Evolutionary conservation across 2,797 vertebrate genomes (phyloP), one percentile per base, ranked within the genome.

Genomic region (Melanotaenia maccullochi): DNA sequence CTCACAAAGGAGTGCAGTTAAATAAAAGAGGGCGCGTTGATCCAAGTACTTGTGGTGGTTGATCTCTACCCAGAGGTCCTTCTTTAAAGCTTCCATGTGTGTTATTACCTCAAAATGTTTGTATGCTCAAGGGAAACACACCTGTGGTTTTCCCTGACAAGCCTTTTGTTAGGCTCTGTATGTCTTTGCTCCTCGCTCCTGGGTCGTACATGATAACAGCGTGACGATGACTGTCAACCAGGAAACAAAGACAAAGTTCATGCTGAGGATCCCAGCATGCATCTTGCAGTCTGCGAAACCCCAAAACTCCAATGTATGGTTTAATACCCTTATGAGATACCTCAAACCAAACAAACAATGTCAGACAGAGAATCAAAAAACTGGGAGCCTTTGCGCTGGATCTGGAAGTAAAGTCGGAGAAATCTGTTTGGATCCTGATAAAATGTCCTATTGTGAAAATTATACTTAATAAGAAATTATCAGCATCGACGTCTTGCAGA

Each of bases 381-480:
- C 75, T 76, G 73, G 76, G 68, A 84, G 89, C 71, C 78, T 93
- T 90, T 90, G 87, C 83, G 47, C 61, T 33, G 84, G 82, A 91
- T 92, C 85, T 85, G 86, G 84, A 87, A 81, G 69, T 55, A 75
- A 88, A 90, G 85, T 88, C 82, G 28, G 51, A 77, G 75, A 65
- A 88, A 92, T 93, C 85, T 93, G 93, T 89, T 90, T 81, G 82
- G 73, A 86, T 93, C 81, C 90, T 85, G 93, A 94, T 94, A 94
- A 92, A 80, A 85, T n/a, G 71, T 36, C 81, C 82, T 84, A 87
- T 89, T 93, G 89, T 90, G 61, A 78, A 83, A 77, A 75, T 61
- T 66, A 71, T 71, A 79, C 87, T 85, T 71, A 59, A 76, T 49
- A 76, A 73, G 71, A 81, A 83, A 76, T 87, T 83, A 88, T 90